Evolutionary conservation across 2,888 invertebrate species (phyloP).

Genomic region (Tromatobia lineatoria): DNA sequence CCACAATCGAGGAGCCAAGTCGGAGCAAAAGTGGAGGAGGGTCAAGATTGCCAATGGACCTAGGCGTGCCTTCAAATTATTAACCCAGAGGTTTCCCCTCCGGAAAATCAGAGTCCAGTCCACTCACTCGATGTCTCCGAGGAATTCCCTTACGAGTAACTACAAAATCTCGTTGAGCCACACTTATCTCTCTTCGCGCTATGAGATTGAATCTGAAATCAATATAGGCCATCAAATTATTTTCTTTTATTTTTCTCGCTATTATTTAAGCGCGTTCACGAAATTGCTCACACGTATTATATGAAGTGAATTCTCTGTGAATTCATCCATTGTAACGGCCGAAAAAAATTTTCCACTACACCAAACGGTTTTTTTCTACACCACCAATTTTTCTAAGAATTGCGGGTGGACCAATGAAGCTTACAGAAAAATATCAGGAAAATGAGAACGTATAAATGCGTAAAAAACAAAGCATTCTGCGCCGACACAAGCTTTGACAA

Average conservation of each 20-base stretch:
- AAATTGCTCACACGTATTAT: constrained; percentile 20
- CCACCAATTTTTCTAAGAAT: too few species aligned
- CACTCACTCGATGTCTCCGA: constrained; percentile 2
- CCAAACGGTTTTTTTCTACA: too few species aligned
- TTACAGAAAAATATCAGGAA: too few species aligned
- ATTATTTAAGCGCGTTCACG: constrained; percentile 16
- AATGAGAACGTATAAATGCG: too few species aligned
- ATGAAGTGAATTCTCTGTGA: not conserved
- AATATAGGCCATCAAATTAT: constrained; percentile 3
- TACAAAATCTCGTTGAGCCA: constrained; percentile 1
- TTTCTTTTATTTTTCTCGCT: not conserved
- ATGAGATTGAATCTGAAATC: constrained; percentile 12
- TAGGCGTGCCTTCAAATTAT: constrained; percentile 19
- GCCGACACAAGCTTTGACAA: too few species aligned
- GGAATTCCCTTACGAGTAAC: constrained; percentile 4
- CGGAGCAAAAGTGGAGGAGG: not conserved
- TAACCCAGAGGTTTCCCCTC: constrained; percentile 21
- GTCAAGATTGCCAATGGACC: constrained; percentile 31
- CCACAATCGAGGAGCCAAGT: not conserved
- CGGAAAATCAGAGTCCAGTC: constrained; percentile 9
- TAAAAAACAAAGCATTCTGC: too few species aligned
- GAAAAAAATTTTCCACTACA: too few species aligned
- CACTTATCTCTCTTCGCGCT: not conserved
- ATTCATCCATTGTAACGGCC: too few species aligned
- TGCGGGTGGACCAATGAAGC: too few species aligned